Base-by-base conservation (phyloP, 2,113 vertebrate genomes). In the Thomomys bottae region DNA sequence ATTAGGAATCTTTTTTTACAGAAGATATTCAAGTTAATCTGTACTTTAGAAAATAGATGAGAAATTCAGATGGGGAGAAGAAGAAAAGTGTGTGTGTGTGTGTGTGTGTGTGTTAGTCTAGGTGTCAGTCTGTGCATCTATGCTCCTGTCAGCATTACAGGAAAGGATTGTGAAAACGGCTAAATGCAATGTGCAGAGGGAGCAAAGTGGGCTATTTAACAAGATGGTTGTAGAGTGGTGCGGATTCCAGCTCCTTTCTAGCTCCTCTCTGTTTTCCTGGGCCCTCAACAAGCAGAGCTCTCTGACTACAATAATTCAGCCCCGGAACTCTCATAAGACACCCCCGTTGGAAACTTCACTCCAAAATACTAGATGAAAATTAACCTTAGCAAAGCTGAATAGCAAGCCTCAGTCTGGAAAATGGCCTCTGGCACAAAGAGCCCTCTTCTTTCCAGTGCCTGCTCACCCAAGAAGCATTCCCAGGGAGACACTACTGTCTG, bases 251-350 rank as follows among this genome's bases (percentile, higher is more conserved):
- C 42, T 42, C 28, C 23, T 66, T 40, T 23, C 34, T 64, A 34
- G 28, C 34, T n/a, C n/a, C n/a, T n/a, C n/a, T n/a, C n/a, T 87
- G 17, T 57, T 66, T 77, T 42, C 34, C 59, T 66, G 38, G 38
- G 59, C 54, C 1, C 23, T 81, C 80, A 87, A 81, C 67, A 81
- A 92, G 68, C 84, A 73, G 76, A 92, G 66, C 80, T 87, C 42
- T 87, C 68, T 67, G 59, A 66, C 59, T 73, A 40, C 79, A 92
- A 81, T 78, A 81, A 67, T 81, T 73, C 66, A 63, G 66, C 61
- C 42, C 54, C 59, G 73, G 76, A 59, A 10, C 34, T 40, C 59
- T 42, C 49, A 26, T 70, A 86, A 75, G 84, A 81, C 67, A 54
- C 80, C 81, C 87, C 54, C 76, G 42, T 34, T 57, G 34, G n/a